Percentiles rank a stretch among this genome's conserved stretches.
These are phyloP conservation scores for Motacilla alba DNA, from an alignment of 2,113 vertebrate species.

Conservation along the genomic window DNA sequence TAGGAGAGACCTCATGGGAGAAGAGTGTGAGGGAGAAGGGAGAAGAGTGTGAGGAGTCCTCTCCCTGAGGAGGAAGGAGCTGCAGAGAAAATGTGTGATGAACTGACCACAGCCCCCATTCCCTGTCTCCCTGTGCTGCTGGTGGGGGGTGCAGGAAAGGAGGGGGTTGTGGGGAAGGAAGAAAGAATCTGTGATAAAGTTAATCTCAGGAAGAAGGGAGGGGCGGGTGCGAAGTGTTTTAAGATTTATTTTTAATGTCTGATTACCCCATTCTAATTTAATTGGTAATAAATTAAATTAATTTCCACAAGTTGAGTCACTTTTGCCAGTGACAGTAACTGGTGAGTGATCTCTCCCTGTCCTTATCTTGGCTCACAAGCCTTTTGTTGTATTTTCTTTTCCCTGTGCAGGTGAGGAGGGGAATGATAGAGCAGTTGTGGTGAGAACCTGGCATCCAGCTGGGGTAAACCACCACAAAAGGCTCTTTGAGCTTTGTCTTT, in stretches of 20 bases:
- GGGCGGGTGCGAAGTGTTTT: background rate
- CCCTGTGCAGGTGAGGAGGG: background rate
- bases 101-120: background rate
- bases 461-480: background rate
- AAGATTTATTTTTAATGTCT: background rate
- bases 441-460: background rate
- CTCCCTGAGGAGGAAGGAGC: background rate
- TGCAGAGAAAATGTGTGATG: background rate
- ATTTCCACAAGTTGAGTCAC: background rate
- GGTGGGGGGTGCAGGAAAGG: background rate
- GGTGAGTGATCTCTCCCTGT: background rate
- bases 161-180: background rate
- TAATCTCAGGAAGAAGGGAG: background rate
- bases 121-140: background rate
- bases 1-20: background rate
- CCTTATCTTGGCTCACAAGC: background rate
- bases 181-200: background rate
- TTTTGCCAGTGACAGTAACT: rapidly evolving
- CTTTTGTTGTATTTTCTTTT: background rate
- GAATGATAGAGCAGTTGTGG: background rate
- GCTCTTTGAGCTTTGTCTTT: background rate
- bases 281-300: background rate
- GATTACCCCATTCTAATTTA: background rate
- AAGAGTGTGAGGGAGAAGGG: background rate
- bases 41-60: background rate